phyloP scores from a whole-genome alignment of 2,888 invertebrate species.

The Drosophila tanythrix region DNA sequence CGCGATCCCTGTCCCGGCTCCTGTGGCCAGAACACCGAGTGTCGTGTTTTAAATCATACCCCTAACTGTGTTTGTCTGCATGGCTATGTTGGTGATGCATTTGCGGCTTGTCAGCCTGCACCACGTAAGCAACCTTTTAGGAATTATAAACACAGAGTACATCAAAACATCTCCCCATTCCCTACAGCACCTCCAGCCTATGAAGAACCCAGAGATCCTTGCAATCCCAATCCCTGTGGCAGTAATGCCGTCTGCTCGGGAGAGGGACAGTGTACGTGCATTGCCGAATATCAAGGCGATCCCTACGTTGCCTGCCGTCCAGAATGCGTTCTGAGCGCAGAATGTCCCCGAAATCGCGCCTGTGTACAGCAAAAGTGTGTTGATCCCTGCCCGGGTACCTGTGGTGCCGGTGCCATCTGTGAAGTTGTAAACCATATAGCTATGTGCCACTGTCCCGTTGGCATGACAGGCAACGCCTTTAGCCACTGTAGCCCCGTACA shows the following conservation, averaged over 20 bases:
- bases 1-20: slow-evolving; percentile 93
- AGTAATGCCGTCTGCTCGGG: slow-evolving; percentile 89
- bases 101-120: slow-evolving; percentile 86
- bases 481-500: slow-evolving; percentile 85
- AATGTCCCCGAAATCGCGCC: slow-evolving; percentile 88
- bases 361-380: slow-evolving; percentile 89
- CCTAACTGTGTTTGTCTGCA: slow-evolving; percentile 90
- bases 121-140: slow-evolving; percentile 62
- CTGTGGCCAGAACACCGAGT: slow-evolving; percentile 88
- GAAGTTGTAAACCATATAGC: slow-evolving; percentile 90
- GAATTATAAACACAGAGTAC: not conserved
- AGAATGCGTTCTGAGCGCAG: slow-evolving; percentile 89
- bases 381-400: slow-evolving; percentile 90
- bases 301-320: slow-evolving; percentile 90
- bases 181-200: slow-evolving; percentile 61
- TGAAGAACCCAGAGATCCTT: slow-evolving; percentile 86
- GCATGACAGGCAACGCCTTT: slow-evolving; percentile 91
- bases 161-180: not conserved
- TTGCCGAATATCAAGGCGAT: slow-evolving; percentile 89
- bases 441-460: slow-evolving; percentile 89
- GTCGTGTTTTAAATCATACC: slow-evolving; percentile 89
- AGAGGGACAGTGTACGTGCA: slow-evolving; percentile 88
- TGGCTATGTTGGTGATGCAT: slow-evolving; percentile 91
- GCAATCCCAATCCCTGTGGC: slow-evolving; percentile 91
- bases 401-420: slow-evolving; percentile 89